A percentile compares a stretch with the other conserved stretches of the same genome.
Evolutionary conservation across 2,113 vertebrate species (phyloP).

Genomic region (Callithrix jacchus): DNA sequence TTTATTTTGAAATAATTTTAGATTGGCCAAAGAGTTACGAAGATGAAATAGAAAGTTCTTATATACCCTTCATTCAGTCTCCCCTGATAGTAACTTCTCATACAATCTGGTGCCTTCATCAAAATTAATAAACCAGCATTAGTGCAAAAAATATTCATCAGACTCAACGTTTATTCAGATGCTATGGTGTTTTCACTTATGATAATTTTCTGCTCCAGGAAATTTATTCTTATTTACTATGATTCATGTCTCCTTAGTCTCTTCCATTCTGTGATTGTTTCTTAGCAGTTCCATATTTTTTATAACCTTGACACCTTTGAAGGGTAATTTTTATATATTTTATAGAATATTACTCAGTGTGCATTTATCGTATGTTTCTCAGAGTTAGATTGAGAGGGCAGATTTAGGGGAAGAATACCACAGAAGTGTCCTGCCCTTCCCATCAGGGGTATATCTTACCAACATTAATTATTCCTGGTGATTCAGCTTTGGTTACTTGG

Average conservation of each 20-base stretch:
- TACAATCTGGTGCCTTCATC: neutral
- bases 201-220: neutral
- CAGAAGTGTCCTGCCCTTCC: neutral
- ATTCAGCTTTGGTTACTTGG: neutral
- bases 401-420: neutral
- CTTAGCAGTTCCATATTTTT: neutral
- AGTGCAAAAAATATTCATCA: neutral
- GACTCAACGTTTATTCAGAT: neutral
- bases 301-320: neutral
- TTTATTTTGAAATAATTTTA: neutral
- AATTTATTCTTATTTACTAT: neutral
- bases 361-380: neutral
- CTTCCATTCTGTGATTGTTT: neutral
- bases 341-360: neutral
- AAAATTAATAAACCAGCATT: constrained; percentile 11
- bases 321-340: neutral
- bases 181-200: neutral
- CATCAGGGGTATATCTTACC: neutral
- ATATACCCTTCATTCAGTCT: neutral
- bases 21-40: neutral
- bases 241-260: neutral
- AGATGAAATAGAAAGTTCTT: neutral
- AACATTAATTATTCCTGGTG: neutral
- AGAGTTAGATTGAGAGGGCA: neutral
- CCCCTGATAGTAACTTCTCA: neutral